Conservation (phyloP, 2,113 vertebrate genomes). For the Anoura caudifer region DNA sequence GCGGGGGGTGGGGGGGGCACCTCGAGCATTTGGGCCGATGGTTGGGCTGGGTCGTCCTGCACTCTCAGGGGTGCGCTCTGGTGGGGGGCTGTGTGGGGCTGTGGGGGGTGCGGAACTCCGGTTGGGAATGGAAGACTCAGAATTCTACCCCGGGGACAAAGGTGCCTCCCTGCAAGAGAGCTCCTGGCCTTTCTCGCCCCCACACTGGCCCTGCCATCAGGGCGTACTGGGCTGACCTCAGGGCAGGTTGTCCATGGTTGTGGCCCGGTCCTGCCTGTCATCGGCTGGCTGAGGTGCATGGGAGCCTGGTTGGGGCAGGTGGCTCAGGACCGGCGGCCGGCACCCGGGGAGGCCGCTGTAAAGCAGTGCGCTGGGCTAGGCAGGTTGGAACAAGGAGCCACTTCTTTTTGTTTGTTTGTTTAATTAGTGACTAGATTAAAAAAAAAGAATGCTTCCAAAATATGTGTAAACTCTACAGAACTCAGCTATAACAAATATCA, state of each 20-base stretch:
- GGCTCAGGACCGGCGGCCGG: neutral
- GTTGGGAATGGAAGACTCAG: neutral
- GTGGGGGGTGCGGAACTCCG: too few relatives aligned
- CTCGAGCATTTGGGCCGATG: neutral
- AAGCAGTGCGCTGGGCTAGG: neutral
- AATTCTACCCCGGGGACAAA: neutral
- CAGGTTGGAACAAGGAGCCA: neutral
- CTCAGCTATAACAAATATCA: neutral
- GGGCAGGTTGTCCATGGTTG: neutral
- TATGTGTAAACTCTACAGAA: rapidly evolving
- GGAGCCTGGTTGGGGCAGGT: neutral
- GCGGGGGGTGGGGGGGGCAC: too few relatives aligned
- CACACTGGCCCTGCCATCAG: rapidly evolving
- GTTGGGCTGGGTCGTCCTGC: neutral
- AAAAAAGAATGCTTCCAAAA: neutral
- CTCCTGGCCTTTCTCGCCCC: neutral
- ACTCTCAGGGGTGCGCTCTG: rapidly evolving
- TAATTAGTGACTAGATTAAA: neutral
- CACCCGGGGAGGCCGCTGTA: neutral
- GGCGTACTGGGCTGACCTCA: neutral
- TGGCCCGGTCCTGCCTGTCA: rapidly evolving
- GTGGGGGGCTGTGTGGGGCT: too few relatives aligned
- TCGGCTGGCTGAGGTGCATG: rapidly evolving
- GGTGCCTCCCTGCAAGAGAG: rapidly evolving
- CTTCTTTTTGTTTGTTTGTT: neutral